Evolutionary conservation across 2,797 vertebrate species (phyloP), one percentile per base, ranked within the genome.

Genomic region (Darevskia mixta): DNA sequence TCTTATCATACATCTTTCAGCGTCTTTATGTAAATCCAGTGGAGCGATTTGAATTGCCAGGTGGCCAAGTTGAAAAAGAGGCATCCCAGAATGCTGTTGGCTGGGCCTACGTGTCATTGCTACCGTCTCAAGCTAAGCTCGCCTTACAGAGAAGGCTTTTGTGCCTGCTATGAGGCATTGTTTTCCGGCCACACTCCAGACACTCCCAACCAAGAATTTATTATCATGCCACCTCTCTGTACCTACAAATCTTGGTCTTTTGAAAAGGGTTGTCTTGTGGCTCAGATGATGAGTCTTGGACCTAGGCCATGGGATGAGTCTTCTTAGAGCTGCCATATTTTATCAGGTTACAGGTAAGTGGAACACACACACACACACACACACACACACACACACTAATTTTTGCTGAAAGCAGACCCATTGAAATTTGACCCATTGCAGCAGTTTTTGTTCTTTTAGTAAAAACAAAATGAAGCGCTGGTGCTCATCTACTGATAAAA

Each of bases 11-110:
- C 5, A 29, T 72, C 43, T 73, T 32, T 75, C 55, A 43, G 58
- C 1, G 10, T n/a, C 38, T 75, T 88, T 88, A 66, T 88, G 69
- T 23, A 45, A 35, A 49, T 66, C 49, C 87, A 85, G 38, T 27
- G 67, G 72, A 88, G 83, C 67, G 38, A 20, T n/a, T 32, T 49
- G 38, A 45, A 38, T 23, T 25, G 25, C 18, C 6, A 3, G 69
- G 55, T 45, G 87, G 55, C 82, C 27, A 20, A 35, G 38, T 78
- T 58, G 15, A 17, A 83, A 61, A 71, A n/a, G 67, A 43, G 38
- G 66, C 17, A 29, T 88, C 66, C 82, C 69, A 43, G 35, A 87
- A 81, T 61, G 79, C 66, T 15, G 0, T 43, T 27, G 35, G 49
- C 29, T 35, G 49, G 35, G 41, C 17, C 25, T 71, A 71, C 11